Base-by-base conservation (phyloP, 2,888 invertebrate genomes). In the Oxycera nigricornis region DNA sequence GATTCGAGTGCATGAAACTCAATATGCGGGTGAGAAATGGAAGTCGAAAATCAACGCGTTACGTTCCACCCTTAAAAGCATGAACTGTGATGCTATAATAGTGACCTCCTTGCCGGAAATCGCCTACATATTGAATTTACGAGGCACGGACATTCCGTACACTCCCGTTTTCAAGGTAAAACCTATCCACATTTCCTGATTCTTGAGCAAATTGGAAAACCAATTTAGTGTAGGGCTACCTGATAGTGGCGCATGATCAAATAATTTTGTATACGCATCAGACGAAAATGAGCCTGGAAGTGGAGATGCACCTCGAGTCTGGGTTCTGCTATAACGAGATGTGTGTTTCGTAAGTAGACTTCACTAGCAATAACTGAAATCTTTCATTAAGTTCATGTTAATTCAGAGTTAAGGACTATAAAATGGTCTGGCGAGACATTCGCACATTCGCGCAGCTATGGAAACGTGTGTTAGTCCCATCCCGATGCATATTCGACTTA, bases 31-130 rank as follows among this genome's bases (percentile, higher is more conserved):
- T 86, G 83, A 84, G 46, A 81, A 87, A 22, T 95, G 95, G 94
- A 89, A 90, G 73, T 89, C 90, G 35, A 97, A 97, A 84, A 87
- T 96, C 0, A 82, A 86, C 3, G 88, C 88, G 61, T 86, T 94
- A 1, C 88, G 95, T 11, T 83, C 86, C 2, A 89, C 90, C 77
- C 87, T 96, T 80, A 84, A 86, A 24, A 84, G 87, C 2, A 83
- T 87, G n/a, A 88, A 88, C 0, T 91, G 90, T 0, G 92, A 93
- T 79, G 94, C 94, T 0, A 90, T 95, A 87, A 89, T 96, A 30
- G 88, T 97, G 14, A 94, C 95, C 0, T 92, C 95, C 0, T 84
- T 96, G 73, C 95, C 96, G 79, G 96, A 96, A 84, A 90, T 93
- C 57, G 94, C 95, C 0, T 96, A 96, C 92, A 85, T 96, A 35